Conservation (phyloP, 2,113 vertebrate species). For the Aptenodytes forsteri region DNA sequence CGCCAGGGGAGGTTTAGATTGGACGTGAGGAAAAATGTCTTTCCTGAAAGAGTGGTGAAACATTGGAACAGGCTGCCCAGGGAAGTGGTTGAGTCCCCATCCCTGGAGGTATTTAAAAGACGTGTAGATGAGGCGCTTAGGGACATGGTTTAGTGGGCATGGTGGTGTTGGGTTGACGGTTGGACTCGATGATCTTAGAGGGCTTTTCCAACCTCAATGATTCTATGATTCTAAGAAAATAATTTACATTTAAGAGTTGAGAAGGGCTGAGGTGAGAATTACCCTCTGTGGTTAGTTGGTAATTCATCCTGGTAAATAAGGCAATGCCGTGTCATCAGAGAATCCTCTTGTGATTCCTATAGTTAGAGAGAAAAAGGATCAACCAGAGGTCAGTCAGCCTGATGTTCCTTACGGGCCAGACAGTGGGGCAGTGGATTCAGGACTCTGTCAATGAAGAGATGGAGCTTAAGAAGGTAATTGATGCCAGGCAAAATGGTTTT, state of each 20-base stretch:
- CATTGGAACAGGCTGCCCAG: no score
- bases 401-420: neutral
- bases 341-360: neutral
- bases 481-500: neutral
- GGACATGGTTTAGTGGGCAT: no score
- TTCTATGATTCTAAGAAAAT: no score
- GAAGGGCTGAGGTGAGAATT: neutral
- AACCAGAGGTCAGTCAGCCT: neutral
- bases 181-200: no score
- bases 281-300: neutral
- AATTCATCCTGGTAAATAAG: neutral
- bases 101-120: no score
- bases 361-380: neutral
- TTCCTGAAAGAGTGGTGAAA: no score
- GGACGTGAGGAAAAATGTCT: no score
- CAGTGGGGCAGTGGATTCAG: neutral
- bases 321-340: neutral
- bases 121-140: no score
- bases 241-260: neutral
- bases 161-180: no score
- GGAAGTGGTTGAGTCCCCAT: no score
- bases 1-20: no score
- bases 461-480: neutral
- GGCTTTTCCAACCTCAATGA: no score
- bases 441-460: neutral